Percentiles rank a stretch among this genome's conserved stretches.
These are phyloP conservation scores for Acridotheres tristis DNA, from an alignment of 2,797 vertebrate genomes.

Conservation along the genomic window DNA sequence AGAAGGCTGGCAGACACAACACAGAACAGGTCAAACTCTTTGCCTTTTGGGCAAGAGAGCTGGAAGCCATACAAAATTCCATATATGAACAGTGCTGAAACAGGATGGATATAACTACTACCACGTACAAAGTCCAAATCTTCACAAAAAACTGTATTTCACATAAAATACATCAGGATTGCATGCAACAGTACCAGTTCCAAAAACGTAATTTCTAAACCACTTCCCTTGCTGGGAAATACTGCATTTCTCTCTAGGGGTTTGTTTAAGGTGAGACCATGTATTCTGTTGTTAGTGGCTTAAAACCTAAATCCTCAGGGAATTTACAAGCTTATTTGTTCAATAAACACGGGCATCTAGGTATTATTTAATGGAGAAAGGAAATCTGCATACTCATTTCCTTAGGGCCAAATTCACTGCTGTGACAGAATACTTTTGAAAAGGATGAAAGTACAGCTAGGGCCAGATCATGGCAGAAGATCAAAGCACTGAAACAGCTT, in stretches of 20 bases:
- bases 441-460: neutral
- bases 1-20: neutral
- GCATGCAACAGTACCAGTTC: neutral
- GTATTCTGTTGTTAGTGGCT: neutral
- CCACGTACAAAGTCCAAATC: neutral
- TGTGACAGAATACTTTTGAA: neutral
- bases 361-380: neutral
- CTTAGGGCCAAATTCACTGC: constrained; percentile 4
- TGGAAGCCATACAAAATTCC: neutral
- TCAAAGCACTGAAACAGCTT: constrained; percentile 35
- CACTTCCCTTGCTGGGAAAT: neutral
- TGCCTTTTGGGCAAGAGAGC: neutral
- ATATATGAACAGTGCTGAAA: neutral
- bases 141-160: neutral
- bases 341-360: neutral
- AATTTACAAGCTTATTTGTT: neutral
- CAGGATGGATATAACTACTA: neutral
- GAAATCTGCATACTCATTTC: neutral
- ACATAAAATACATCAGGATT: neutral
- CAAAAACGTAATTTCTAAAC: neutral
- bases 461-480: constrained; percentile 20
- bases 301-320: neutral
- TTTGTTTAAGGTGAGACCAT: neutral
- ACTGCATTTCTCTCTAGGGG: neutral
- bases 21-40: neutral